Evolutionary conservation across 2,797 vertebrate species (phyloP).

Genomic region (Ptychadena robeensis): DNA sequence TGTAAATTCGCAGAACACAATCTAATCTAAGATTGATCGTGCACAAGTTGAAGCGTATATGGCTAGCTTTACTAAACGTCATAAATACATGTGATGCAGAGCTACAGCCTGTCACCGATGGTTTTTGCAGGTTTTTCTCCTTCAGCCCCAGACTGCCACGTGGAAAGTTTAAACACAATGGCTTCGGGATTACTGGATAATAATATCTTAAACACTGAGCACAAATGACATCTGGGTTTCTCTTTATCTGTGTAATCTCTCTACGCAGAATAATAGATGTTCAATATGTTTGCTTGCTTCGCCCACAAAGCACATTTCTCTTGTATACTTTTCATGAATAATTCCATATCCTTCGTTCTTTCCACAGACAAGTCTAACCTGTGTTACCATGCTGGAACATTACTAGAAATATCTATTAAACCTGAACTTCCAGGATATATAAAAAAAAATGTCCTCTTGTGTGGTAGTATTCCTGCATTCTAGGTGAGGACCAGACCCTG

Average conservation of each 20-base stretch:
- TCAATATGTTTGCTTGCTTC: slow-evolving; percentile 12
- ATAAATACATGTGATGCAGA: too few relatives aligned
- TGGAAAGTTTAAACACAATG: not conserved
- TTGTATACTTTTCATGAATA: not conserved
- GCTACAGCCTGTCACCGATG: not conserved
- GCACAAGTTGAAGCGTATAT: too few relatives aligned
- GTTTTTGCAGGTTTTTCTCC: not conserved
- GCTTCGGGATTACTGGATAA: not conserved
- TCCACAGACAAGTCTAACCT: not conserved
- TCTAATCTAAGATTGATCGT: too few relatives aligned
- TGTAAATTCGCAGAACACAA: too few relatives aligned
- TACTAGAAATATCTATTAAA: too few relatives aligned
- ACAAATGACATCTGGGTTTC: slow-evolving; percentile 10
- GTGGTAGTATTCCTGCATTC: too few relatives aligned
- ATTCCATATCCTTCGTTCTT: not conserved
- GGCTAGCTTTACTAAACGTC: too few relatives aligned
- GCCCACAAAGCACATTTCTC: not conserved
- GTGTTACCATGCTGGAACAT: not conserved
- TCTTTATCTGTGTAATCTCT: slow-evolving; percentile 14
- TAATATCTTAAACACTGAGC: slow-evolving; percentile 23
- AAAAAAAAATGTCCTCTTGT: too few relatives aligned
- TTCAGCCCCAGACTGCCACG: not conserved
- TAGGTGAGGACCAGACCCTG: too few relatives aligned
- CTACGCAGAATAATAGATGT: not conserved
- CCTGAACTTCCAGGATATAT: too few relatives aligned